Conservation (phyloP, 2,888 invertebrate genomes). For the Trichopria drosophilae region DNA sequence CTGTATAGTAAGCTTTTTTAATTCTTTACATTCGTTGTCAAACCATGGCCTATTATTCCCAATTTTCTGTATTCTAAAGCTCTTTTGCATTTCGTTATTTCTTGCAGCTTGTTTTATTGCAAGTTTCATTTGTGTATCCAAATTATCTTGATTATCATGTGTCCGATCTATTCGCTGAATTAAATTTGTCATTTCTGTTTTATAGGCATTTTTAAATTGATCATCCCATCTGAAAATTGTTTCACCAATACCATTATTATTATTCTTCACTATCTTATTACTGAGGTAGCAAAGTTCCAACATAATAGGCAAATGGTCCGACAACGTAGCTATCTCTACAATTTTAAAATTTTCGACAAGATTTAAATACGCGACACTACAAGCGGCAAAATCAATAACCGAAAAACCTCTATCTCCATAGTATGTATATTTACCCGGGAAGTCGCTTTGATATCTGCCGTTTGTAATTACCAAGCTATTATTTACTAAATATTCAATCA, state of each 20-base stretch:
- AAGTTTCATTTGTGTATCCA: too few relatives aligned
- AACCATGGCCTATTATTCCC: too few relatives aligned
- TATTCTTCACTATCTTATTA: not conserved
- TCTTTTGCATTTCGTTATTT: too few relatives aligned
- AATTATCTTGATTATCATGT: too few relatives aligned
- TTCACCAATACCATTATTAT: too few relatives aligned
- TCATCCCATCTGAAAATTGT: too few relatives aligned
- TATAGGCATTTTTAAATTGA: not conserved
- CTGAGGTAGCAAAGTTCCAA: not conserved
- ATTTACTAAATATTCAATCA: slow-evolving; percentile 1
- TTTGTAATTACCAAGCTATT: slow-evolving; percentile 4
- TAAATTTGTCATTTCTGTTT: not conserved
- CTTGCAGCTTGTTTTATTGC: too few relatives aligned
- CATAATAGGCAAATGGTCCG: slow-evolving; percentile 7
- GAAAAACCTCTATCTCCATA: slow-evolving; percentile 4
- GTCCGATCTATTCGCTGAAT: not conserved
- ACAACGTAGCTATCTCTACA: too few relatives aligned
- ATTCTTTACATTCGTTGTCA: slow-evolving; percentile 1
- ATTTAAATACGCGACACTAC: too few relatives aligned
- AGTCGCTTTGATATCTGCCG: slow-evolving; percentile 3
- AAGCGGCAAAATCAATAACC: slow-evolving; percentile 8
- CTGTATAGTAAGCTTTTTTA: not conserved
- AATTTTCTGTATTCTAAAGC: too few relatives aligned
- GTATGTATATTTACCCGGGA: too few relatives aligned
- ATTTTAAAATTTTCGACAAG: too few relatives aligned